Conservation (phyloP, 2,113 vertebrate genomes). For the Brachionichthys hirsutus region DNA sequence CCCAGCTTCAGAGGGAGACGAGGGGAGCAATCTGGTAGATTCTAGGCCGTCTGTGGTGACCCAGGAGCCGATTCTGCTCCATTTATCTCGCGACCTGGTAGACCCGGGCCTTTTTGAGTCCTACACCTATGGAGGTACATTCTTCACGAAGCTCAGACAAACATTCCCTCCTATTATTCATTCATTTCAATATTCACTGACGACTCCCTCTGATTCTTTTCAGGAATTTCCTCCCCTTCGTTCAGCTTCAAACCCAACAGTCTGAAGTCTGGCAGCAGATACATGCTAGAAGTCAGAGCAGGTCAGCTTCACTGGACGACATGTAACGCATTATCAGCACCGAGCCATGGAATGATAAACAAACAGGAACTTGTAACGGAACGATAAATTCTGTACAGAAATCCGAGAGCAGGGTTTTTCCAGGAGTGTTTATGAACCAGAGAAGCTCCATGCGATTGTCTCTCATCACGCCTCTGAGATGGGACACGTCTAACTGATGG, state of each 20-base stretch:
- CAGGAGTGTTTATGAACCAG: background rate
- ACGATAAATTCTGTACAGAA: background rate
- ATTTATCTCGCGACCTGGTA: conserved; percentile 74
- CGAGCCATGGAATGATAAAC: background rate
- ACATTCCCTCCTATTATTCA: background rate
- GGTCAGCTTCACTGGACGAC: conserved; percentile 68
- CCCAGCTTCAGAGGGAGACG: conserved; percentile 5
- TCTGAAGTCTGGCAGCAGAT: conserved; percentile 74
- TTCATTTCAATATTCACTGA: background rate
- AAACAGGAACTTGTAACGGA: background rate
- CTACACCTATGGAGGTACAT: conserved; percentile 69
- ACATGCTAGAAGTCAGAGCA: conserved; percentile 80
- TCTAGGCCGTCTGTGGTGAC: conserved; percentile 23
- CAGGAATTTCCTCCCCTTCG: conserved; percentile 70
- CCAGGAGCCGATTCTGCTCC: conserved; percentile 62
- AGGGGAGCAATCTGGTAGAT: conserved; percentile 77
- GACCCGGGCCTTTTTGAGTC: conserved; percentile 62
- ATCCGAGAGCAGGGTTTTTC: background rate
- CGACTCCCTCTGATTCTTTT: conserved; percentile 2
- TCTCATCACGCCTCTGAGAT: background rate
- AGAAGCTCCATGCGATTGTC: background rate
- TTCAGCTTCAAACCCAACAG: conserved; percentile 77
- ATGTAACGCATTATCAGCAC: background rate
- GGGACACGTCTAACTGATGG: background rate
- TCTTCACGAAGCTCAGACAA: background rate